Percentiles rank a stretch among this genome's conserved stretches.
Conservation (phyloP, 2,113 vertebrate genomes). For the Datnioides undecimradiatus region DNA sequence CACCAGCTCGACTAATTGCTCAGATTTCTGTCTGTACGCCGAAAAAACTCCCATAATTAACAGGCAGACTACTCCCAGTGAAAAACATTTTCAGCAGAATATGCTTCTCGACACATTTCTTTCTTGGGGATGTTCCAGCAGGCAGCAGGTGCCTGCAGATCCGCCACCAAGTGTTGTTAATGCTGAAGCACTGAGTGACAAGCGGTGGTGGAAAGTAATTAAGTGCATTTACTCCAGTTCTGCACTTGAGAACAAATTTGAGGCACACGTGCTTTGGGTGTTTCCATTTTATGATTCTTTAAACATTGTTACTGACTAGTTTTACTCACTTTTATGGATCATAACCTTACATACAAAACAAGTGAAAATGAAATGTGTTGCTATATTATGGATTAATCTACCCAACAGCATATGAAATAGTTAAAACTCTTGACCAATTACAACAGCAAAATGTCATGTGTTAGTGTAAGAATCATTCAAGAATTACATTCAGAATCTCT, state of each 20-base stretch:
- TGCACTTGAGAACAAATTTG: neutral
- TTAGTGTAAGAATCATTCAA: no score
- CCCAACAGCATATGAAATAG: neutral
- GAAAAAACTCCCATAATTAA: constrained; percentile 58
- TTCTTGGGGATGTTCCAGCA: constrained; percentile 6
- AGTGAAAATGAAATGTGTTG: neutral
- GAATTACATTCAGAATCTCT: no score
- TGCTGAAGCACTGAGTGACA: neutral
- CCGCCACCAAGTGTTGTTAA: neutral
- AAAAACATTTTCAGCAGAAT: constrained; percentile 24
- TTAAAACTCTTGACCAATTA: neutral
- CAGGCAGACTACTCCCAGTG: constrained; percentile 16
- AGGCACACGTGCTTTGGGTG: neutral
- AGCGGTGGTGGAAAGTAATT: neutral
- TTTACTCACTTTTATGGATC: neutral
- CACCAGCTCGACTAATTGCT: constrained; percentile 69
- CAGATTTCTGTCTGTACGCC: constrained; percentile 19
- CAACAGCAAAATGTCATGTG: no score
- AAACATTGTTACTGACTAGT: neutral
- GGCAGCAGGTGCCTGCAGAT: neutral
- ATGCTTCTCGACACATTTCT: constrained; percentile 10
- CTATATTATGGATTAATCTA: neutral
- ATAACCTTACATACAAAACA: neutral
- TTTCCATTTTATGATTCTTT: neutral
- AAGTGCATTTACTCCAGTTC: neutral